Evolutionary conservation across 1,140 invertebrate species (phyloP).

Genomic region (Camponotus floridanus): DNA sequence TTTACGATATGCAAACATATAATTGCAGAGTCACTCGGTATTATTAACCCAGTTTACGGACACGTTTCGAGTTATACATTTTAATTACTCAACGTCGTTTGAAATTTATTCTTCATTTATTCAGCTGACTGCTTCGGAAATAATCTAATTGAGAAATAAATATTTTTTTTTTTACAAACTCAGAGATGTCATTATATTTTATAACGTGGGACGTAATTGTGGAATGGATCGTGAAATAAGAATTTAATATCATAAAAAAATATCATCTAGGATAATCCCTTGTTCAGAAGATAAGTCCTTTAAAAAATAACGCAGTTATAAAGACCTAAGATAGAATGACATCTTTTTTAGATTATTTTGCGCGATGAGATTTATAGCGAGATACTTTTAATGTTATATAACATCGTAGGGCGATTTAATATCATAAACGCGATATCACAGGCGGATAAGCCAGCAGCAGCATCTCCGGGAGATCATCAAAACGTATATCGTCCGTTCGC

Average conservation of each 20-base stretch:
- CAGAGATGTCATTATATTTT: background rate
- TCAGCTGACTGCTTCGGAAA: background rate
- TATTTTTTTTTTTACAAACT: background rate
- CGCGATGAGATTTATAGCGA: background rate
- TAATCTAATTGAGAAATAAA: background rate
- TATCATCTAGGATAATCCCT: background rate
- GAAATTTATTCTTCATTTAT: background rate
- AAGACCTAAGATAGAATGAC: background rate
- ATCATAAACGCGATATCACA: conserved; percentile 20
- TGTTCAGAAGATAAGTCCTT: background rate
- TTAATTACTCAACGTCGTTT: conserved; percentile 5
- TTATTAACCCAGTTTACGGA: conserved; percentile 12
- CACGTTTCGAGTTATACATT: background rate
- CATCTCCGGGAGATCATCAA: conserved; percentile 11
- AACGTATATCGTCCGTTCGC: background rate
- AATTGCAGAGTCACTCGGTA: conserved; percentile 35
- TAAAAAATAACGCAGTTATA: background rate
- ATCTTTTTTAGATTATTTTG: background rate
- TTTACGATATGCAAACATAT: conserved; percentile 38
- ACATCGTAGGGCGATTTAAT: conserved; percentile 21
- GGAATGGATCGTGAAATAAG: background rate
- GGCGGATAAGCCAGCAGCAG: background rate
- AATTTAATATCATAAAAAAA: conserved; percentile 12
- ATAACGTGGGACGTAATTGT: background rate
- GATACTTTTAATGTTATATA: conserved; percentile 6